phyloP scores from a whole-genome alignment of 2,797 vertebrate species.

The Alectoris magna region DNA sequence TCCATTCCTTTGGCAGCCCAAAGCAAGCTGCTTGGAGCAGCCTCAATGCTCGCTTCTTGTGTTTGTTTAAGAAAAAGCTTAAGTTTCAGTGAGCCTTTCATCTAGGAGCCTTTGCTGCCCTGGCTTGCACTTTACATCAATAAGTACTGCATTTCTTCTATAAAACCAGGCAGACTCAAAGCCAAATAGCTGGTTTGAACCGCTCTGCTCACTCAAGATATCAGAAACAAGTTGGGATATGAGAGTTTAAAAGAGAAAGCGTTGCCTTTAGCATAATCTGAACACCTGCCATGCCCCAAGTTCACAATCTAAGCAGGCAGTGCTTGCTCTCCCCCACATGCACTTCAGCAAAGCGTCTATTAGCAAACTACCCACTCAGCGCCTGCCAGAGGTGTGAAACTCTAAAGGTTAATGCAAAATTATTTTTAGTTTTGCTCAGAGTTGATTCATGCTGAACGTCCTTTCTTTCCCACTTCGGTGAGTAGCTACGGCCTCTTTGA shows the following conservation, averaged over 20 bases:
- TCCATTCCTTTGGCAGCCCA: neutral
- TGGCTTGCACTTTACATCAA: neutral
- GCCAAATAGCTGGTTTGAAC: neutral
- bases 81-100: neutral
- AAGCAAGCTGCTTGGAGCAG: neutral
- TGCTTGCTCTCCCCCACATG: neutral
- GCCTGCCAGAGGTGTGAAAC: neutral
- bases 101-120: neutral
- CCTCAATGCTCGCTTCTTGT: neutral
- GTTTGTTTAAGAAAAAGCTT: neutral
- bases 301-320: neutral
- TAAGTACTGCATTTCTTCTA: neutral
- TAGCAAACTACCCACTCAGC: neutral
- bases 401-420: neutral
- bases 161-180: neutral
- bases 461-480: neutral
- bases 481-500: rapidly evolving
- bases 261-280: neutral
- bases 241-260: neutral
- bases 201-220: neutral
- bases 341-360: neutral
- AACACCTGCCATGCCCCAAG: neutral
- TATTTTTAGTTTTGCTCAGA: neutral
- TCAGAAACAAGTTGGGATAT: neutral
- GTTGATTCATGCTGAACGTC: neutral